Percentiles rank a stretch among this genome's conserved stretches.
phyloP scores from a whole-genome alignment of 2,888 invertebrate species.

The Erebia ligea region DNA sequence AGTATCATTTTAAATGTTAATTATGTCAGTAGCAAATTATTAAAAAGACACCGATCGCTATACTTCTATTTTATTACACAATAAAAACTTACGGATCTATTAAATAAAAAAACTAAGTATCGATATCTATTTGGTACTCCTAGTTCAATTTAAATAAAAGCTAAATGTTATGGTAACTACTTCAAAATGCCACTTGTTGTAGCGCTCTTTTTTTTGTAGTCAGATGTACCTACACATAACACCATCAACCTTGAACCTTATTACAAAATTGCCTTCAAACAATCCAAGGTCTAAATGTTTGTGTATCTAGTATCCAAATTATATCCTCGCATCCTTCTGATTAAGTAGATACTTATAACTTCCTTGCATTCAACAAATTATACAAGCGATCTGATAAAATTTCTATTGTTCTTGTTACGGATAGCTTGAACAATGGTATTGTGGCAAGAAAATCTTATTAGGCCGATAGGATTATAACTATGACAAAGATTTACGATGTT shows the following conservation, averaged over 20 bases:
- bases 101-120: no score
- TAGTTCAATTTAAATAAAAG: conserved; percentile 1
- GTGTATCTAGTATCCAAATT: conserved; percentile 13
- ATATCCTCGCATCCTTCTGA: conserved; percentile 30
- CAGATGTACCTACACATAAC: no score
- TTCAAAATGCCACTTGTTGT: background rate
- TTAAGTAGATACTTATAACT: conserved; percentile 31
- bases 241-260: conserved; percentile 18
- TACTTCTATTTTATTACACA: no score
- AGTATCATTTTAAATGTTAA: no score
- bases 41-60: no score
- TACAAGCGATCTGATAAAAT: conserved; percentile 36
- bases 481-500: conserved; percentile 35
- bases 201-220: background rate
- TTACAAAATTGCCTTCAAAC: conserved; percentile 23
- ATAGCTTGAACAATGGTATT: conserved; percentile 34
- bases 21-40: no score
- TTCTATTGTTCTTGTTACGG: conserved; percentile 39
- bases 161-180: background rate
- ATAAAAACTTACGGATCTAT: no score
- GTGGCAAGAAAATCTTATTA: conserved; percentile 27
- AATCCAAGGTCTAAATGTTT: conserved; percentile 26
- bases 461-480: conserved; percentile 26
- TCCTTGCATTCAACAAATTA: conserved; percentile 40
- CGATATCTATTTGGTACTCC: background rate